Evolutionary conservation across 1,140 invertebrate species (phyloP).

Genomic region (Palaemon carinicauda): DNA sequence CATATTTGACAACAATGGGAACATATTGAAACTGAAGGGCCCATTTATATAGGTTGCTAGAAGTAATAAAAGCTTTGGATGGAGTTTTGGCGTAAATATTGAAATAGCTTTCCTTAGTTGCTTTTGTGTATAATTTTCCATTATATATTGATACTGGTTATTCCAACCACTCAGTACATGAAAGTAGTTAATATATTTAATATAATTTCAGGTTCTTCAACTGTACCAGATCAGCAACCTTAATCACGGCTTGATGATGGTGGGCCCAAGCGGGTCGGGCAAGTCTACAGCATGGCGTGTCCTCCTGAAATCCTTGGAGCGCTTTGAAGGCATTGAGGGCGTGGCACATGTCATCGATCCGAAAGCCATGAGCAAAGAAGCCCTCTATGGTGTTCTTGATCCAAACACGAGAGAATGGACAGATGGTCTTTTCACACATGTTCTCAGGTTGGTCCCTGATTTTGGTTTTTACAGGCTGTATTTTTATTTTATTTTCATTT

Average conservation of each 20-base stretch:
- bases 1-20: no score
- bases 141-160: no score
- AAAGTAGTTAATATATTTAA: neutral
- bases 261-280: slow-evolving; percentile 98
- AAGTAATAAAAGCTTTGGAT: no score
- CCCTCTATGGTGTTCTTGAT: slow-evolving; percentile 96
- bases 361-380: slow-evolving; percentile 98
- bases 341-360: slow-evolving; percentile 99
- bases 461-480: no score
- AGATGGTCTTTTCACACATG: slow-evolving; percentile 98
- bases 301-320: slow-evolving; percentile 92
- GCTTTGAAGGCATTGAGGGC: slow-evolving; percentile 93
- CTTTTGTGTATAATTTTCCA: no score
- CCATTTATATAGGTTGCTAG: no score
- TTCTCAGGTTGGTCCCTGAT: no score
- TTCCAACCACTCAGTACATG: no score
- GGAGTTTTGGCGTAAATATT: no score
- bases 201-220: slow-evolving; percentile 84
- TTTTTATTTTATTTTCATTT: no score
- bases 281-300: slow-evolving; percentile 98
- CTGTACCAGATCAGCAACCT: slow-evolving; percentile 98
- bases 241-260: slow-evolving; percentile 99
- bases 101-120: no score
- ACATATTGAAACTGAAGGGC: no score
- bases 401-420: slow-evolving; percentile 99